Evolutionary conservation across 2,113 vertebrate genomes (phyloP), one percentile per base, ranked within the genome.

Genomic region (Phylloscopus trochilus): DNA sequence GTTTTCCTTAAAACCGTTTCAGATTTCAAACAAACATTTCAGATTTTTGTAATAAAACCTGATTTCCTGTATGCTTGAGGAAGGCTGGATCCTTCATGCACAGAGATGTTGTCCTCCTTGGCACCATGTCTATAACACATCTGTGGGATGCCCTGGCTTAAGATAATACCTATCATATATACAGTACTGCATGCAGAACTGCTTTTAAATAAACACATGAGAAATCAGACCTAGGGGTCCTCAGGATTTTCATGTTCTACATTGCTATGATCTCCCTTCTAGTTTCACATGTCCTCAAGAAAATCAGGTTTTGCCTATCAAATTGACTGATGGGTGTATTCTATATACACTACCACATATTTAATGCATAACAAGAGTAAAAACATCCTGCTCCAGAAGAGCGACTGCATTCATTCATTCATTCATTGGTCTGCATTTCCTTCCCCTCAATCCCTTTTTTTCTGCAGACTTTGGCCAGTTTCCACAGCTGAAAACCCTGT

Each of bases 261-360:
- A 1, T 70, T 56, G 44, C 33, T 60, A 26, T 55, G 23, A 70
- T 31, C 19, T 63, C 37, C 51, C 76, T 94, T 72, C 64, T 39
- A 55, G 46, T 52, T 82, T 62, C 47, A 49, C 56, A 22, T 1
- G 3, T 92, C 80, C 66, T 78, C 24, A 16, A 83, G 59, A 72
- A 92, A 58, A 93, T 63, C 43, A 94, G 33, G 52, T 67, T 95
- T 93, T 90, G 77, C 76, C 72, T 83, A 31, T 66, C 87, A 85
- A 35, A 90, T 69, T 41, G 35, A 46, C 51, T 47, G 64, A 37
- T 46, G 72, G 35, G 55, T 60, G 27, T 58, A 35, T 49, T 89
- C 76, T 46, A 27, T 39, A 35, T 35, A 62, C 22, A 9, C 47
- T 56, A 20, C 46, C 59, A 69, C 27, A 5, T 44, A 85, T 83